Base-by-base conservation (phyloP, 2,888 invertebrate species). In the Tetranychus truncatus region DNA sequence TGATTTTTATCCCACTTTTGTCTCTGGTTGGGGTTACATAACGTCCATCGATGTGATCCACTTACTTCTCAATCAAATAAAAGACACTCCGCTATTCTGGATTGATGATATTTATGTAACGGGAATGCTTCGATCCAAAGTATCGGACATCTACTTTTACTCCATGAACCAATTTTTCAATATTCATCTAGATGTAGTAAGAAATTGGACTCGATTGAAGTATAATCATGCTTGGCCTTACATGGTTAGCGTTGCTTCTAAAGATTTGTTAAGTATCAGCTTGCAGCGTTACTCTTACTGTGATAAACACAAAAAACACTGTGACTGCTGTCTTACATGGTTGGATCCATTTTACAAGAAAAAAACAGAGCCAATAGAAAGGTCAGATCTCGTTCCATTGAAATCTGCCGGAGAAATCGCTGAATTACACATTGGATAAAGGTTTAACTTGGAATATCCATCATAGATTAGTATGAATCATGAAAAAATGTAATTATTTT, bases 61-160 rank as follows among this genome's bases (percentile, higher is more conserved):
- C 20, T 21, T 46, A 9, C 44, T 75, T 9, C 67, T 76, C 21
- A 69, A 74, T 34, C 71, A 74, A 45, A 46, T 46, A 21, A 83
- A 24, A 81, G 94, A 74, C 84, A 87, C 34, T 81, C 84, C 86
- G 21, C 90, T 88, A 80, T 93, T 95, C 83, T 95, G 94, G 93
- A 92, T 95, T 77, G 94, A 95, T 81, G 94, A 95, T 81, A 88
- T 91, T 71, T 89, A 88, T 81, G 83, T 94, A 0, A 94, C 93
- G 0, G 94, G 94, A 1, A 84, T 91, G 73, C 83, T 93, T 24
- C 65, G 76, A n/a, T n/a, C 65, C 20, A 46, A 45, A 15, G 0
- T 34, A 20, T 7, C 66, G 3, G 72, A 66, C 34, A 71, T 75
- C 3, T 15, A 67, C 24, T 55, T 76, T 5, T 46, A 67, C 8